Evolutionary conservation across 2,888 invertebrate species (phyloP), one percentile per base, ranked within the genome.

Genomic region (Bhutanitis thaidina): DNA sequence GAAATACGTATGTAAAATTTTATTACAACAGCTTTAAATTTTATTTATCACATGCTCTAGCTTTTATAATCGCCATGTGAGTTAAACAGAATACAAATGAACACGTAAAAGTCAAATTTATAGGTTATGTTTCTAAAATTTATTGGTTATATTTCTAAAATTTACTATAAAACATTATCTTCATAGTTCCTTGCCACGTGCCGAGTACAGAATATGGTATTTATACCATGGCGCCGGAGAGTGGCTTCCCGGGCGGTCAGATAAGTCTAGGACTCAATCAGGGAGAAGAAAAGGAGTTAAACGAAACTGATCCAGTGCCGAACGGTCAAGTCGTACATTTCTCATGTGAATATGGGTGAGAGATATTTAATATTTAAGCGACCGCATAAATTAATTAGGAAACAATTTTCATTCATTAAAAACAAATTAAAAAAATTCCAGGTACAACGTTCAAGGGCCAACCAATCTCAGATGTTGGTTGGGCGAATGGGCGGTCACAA

Each of bases 401-500:
- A n/a, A n/a, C n/a, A n/a, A n/a, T n/a, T n/a, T n/a, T n/a, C n/a
- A n/a, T n/a, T n/a, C n/a, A n/a, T n/a, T n/a, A n/a, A n/a, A n/a
- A n/a, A n/a, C n/a, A n/a, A 20, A 20, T 2, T 20, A 3, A 3
- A 27, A 5, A 27, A 8, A 7, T 27, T 36, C 1, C 64, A 92
- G 92, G 1, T 89, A 91, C 66, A 91, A 91, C 53, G 90, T 92
- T 1, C 91, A 91, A 77, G 96, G 96, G 0, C 92, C 94, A 0
- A 92, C 92, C 1, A 93, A 93, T 61, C 80, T 96, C 29, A 91
- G 93, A 27, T 96, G 96, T 68, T 94, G 94, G 91, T 93, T 94
- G 57, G 96, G 96, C 2, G 94, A 95, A 63, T 96, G 96, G 96
- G 93, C 94, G 0, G 93, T 93, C 0, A 92, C 93, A 8, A 91